These are phyloP conservation scores for Polyodon spathula DNA, from an alignment of 2,113 vertebrate species.

Conservation along the genomic window DNA sequence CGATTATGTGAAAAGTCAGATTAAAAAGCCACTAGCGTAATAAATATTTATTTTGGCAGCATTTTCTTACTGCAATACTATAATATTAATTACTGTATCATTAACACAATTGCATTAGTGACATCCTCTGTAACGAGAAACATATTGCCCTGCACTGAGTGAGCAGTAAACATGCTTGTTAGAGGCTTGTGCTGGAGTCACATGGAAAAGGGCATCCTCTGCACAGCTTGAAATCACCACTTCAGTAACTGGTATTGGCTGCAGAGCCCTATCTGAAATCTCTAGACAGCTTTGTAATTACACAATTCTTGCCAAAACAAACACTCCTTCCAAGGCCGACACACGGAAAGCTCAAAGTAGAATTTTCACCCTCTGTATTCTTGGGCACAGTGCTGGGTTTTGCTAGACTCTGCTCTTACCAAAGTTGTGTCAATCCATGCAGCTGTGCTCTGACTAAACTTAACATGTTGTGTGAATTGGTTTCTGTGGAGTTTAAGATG, in stretches of 20 bases:
- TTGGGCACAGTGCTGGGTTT: constrained; percentile 12
- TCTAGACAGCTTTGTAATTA: constrained; percentile 23
- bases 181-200: not conserved
- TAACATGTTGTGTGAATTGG: not conserved
- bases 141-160: not conserved
- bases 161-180: not conserved
- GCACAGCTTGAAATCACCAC: not conserved
- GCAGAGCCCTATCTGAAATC: constrained; percentile 30
- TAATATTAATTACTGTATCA: constrained; percentile 4
- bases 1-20: not conserved
- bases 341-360: constrained; percentile 27
- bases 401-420: constrained; percentile 3
- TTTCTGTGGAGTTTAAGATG: not conserved
- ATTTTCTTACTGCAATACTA: not conserved
- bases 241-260: not conserved
- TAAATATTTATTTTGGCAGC: constrained; percentile 1
- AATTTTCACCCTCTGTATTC: not conserved
- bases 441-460: constrained; percentile 11
- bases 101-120: not conserved
- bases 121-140: not conserved
- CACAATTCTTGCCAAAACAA: constrained; percentile 41
- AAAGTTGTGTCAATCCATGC: constrained; percentile 15
- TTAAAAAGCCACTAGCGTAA: constrained; percentile 1
- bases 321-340: constrained; percentile 37
- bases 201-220: not conserved